Percentiles rank a stretch among this genome's conserved stretches.
Evolutionary conservation across 37 sponge, comb jelly and placozoan genomes (phyloP).

Genomic region (Petrosia ficiformis): DNA sequence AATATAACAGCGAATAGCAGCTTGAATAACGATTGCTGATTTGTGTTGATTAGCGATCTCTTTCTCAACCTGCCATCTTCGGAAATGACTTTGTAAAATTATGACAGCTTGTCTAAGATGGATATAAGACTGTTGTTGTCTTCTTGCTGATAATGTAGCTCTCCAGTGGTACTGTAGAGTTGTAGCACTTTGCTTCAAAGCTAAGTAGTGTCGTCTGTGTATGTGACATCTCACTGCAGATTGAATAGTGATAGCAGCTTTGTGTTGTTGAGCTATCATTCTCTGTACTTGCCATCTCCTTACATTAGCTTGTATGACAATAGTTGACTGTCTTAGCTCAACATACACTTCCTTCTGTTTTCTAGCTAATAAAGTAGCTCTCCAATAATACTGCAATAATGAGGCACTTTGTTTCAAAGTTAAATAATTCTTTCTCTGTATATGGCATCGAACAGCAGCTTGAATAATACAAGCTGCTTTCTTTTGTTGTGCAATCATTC

Average conservation of each 20-base stretch:
- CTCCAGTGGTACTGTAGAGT: not conserved
- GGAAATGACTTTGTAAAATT: constrained; percentile 39
- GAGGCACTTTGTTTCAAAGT: not conserved
- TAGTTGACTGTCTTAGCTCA: constrained; percentile 9
- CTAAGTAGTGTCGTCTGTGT: constrained; percentile 3
- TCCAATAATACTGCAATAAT: constrained; percentile 3
- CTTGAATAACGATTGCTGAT: constrained; percentile 42
- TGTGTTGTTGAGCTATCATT: constrained; percentile 4
- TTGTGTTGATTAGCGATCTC: not conserved
- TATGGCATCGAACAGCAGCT: constrained; percentile 10
- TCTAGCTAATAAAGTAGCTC: not conserved
- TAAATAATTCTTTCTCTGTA: constrained; percentile 6
- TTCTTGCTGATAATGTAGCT: constrained; percentile 4
- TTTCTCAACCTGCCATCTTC: constrained; percentile 4
- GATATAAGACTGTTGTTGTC: constrained; percentile 8
- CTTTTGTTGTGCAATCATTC: not conserved
- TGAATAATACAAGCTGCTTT: constrained; percentile 27
- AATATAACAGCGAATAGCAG: constrained; percentile 11
- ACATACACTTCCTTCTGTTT: not conserved
- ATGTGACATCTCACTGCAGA: constrained; percentile 19
- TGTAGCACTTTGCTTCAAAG: constrained; percentile 2
- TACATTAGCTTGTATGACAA: not conserved
- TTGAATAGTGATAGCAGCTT: constrained; percentile 62
- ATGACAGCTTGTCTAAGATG: constrained; percentile 29
- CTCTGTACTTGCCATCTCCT: constrained; percentile 11